These are phyloP conservation scores for Pseudococcus viburni DNA, from an alignment of 2,888 invertebrate species.

Conservation along the genomic window DNA sequence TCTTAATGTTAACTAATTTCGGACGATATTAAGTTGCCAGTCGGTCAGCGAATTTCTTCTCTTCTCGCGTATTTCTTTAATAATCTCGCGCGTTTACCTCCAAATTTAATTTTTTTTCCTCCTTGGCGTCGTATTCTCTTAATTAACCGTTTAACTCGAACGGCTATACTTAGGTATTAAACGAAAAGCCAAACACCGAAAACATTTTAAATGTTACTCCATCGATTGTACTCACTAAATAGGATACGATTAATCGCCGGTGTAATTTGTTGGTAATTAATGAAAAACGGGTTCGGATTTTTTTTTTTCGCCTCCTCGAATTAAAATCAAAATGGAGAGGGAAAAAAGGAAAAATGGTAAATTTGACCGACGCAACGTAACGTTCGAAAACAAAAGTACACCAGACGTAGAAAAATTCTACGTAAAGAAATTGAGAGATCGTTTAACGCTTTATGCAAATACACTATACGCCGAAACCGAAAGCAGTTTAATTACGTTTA, in stretches of 20 bases:
- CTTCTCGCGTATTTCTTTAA: not conserved
- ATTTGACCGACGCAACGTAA: not conserved
- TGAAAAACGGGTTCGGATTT: not conserved
- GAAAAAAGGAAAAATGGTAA: not conserved
- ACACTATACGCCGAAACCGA: slow-evolving; percentile 21
- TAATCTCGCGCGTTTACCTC: slow-evolving; percentile 2
- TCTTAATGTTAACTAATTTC: slow-evolving; percentile 38
- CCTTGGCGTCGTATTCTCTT: not conserved
- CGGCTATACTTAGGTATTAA: not conserved
- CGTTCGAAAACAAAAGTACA: not conserved
- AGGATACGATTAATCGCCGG: not conserved
- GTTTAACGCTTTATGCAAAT: slow-evolving; percentile 43
- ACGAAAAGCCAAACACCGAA: not conserved
- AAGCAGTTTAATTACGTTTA: slow-evolving; percentile 61
- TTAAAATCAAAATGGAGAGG: not conserved
- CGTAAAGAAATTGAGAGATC: slow-evolving; percentile 39
- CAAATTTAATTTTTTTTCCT: not conserved
- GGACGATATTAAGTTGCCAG: slow-evolving; percentile 32
- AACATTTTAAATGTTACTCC: slow-evolving; percentile 20
- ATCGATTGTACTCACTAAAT: not conserved
- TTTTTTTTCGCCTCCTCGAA: not conserved
- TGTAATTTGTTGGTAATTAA: not conserved
- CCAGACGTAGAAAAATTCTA: not conserved
- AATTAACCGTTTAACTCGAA: not conserved
- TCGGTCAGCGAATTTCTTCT: slow-evolving; percentile 33